Evolutionary conservation across 1,140 invertebrate genomes (phyloP).

Genomic region (Cyclina sinensis): DNA sequence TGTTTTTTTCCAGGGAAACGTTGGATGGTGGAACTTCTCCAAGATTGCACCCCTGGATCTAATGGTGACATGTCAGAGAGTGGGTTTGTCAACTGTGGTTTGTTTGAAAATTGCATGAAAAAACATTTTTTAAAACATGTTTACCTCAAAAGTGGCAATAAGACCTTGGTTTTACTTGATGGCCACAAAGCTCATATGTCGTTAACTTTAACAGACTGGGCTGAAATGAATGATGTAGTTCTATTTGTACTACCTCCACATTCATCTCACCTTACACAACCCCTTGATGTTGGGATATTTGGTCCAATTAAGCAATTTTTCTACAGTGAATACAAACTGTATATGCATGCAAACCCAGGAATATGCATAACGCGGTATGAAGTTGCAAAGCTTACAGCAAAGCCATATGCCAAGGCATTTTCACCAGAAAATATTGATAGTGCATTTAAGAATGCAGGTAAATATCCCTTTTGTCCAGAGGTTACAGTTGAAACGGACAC

Average conservation of each 20-base stretch:
- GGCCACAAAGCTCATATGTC: conserved; percentile 81
- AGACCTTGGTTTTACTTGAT: conserved; percentile 84
- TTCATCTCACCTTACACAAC: conserved; percentile 70
- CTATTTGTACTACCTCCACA: conserved; percentile 74
- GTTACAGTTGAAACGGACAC: neutral
- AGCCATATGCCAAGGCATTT: conserved; percentile 12
- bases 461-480: conserved; percentile 18
- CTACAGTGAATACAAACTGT: conserved; percentile 23
- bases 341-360: conserved; percentile 6
- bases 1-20: conserved; percentile 10
- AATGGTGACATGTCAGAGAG: conserved; percentile 37
- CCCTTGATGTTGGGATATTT: conserved; percentile 71
- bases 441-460: conserved; percentile 31
- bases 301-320: conserved; percentile 67
- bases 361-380: conserved; percentile 31
- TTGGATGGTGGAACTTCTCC: neutral
- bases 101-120: conserved; percentile 40
- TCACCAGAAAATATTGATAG: conserved; percentile 26
- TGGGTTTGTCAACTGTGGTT: conserved; percentile 25
- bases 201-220: conserved; percentile 52
- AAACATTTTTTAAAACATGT: conserved; percentile 40
- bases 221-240: conserved; percentile 59
- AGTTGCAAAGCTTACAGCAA: conserved; percentile 9
- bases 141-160: neutral
- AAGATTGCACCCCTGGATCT: neutral